phyloP scores from a whole-genome alignment of 2,888 invertebrate species.

The Petrophora chlorosata region DNA sequence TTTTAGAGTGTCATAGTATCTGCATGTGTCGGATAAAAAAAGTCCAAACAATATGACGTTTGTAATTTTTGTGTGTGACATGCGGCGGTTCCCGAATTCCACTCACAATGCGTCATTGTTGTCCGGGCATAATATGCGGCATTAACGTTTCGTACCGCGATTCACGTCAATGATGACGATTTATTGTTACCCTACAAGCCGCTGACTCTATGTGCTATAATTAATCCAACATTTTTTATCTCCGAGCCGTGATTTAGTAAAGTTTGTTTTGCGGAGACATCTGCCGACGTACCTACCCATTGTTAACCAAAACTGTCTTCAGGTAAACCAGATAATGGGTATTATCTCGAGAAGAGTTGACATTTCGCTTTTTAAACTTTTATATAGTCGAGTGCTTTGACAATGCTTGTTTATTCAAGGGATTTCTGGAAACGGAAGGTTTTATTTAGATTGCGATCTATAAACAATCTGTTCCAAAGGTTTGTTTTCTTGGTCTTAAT shows the following conservation, averaged over 20 bases:
- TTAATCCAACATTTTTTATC: slow-evolving; percentile 69
- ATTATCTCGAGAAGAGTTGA: slow-evolving; percentile 78
- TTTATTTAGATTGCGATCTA: slow-evolving; percentile 62
- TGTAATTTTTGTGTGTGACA: slow-evolving; percentile 62
- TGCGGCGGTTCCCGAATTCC: slow-evolving; percentile 61
- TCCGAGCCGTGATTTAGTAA: slow-evolving; percentile 69
- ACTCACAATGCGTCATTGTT: slow-evolving; percentile 79
- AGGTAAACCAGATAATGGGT: slow-evolving; percentile 78
- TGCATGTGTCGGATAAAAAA: slow-evolving; percentile 49
- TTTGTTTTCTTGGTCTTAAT: slow-evolving; percentile 9
- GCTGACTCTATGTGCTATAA: slow-evolving; percentile 62
- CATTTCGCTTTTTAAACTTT: slow-evolving; percentile 72
- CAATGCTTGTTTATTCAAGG: slow-evolving; percentile 71
- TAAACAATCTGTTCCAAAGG: slow-evolving; percentile 36
- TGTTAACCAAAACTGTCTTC: slow-evolving; percentile 68
- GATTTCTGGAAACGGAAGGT: slow-evolving; percentile 52
- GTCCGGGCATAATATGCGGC: slow-evolving; percentile 74
- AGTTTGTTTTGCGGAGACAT: slow-evolving; percentile 81
- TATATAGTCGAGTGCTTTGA: slow-evolving; percentile 74
- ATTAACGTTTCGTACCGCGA: slow-evolving; percentile 80
- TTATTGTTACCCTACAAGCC: slow-evolving; percentile 70
- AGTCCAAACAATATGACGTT: slow-evolving; percentile 61
- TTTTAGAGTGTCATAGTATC: slow-evolving; percentile 49
- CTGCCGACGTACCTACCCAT: slow-evolving; percentile 65
- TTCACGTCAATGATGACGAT: slow-evolving; percentile 81